Evolutionary conservation across 2,888 invertebrate species (phyloP).

Genomic region (Agrochola litura): DNA sequence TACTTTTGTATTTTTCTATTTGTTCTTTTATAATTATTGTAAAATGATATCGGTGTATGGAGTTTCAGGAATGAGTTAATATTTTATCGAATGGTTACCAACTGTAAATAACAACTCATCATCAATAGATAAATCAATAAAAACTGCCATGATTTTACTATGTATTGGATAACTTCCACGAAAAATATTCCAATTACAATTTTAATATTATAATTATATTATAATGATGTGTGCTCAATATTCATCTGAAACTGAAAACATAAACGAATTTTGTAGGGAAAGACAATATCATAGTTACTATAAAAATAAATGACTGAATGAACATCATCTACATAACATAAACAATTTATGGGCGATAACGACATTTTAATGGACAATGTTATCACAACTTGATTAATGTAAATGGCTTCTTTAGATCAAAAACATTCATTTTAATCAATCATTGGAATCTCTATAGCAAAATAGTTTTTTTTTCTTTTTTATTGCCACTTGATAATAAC

Average conservation of each 20-base stretch:
- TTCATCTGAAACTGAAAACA: conserved; percentile 52
- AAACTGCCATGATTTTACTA: conserved; percentile 53
- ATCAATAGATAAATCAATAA: conserved; percentile 33
- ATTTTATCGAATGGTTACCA: conserved; percentile 36
- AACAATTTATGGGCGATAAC: conserved; percentile 7
- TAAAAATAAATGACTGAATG: conserved; percentile 31
- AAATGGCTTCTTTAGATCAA: conserved; percentile 3
- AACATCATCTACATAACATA: conserved; percentile 35
- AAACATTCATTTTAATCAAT: background rate
- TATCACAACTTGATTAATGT: background rate
- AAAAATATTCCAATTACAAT: conserved; percentile 38
- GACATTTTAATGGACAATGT: conserved; percentile 2
- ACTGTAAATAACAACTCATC: conserved; percentile 31
- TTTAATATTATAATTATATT: conserved; percentile 35
- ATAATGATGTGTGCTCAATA: conserved; percentile 62
- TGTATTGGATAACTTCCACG: conserved; percentile 17
- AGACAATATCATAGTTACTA: conserved; percentile 62
- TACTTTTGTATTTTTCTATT: conserved; percentile 60
- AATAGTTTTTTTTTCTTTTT: background rate
- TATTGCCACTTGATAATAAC: conserved; percentile 9
- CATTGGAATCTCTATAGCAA: background rate
- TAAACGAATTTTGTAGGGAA: conserved; percentile 64
- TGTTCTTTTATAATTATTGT: conserved; percentile 49
- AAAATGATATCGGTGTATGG: conserved; percentile 37
- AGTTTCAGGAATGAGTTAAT: conserved; percentile 41